Base-by-base conservation (phyloP, 2,888 invertebrate species). In the Scaptodrosophila latifasciaeformis region DNA sequence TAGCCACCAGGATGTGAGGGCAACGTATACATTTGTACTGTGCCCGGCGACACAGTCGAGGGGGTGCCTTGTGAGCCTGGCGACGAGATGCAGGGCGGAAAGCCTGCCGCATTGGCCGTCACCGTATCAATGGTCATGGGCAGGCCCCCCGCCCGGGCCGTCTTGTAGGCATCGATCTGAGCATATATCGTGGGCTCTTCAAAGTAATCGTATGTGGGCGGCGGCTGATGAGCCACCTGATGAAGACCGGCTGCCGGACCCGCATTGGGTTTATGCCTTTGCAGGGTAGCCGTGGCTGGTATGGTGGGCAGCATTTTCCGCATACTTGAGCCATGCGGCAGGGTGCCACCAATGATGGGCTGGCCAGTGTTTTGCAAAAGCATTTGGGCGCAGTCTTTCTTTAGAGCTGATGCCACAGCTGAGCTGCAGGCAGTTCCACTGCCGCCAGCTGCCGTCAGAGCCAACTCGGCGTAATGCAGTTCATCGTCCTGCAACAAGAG, bases 151-250 rank as follows among this genome's bases (percentile, higher is more conserved):
- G 5, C 59, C 51, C 27, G 49, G 59, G 51, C 59, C 70, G 89
- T 87, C 65, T 90, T 89, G 70, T 88, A 89, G 82, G 92, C 92
- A 86, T 92, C 92, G 85, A 92, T 92, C 87, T 92, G 91, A 57
- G 92, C 92, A 85, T 92, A 92, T 82, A 92, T 90, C 75, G 91
- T 91, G 48, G 92, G 89, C 78, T 92, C 92, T 70, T 91, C 91
- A 61, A 86, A 86, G 68, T 87, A 87, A 66, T 86, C 86, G 56
- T 86, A 87, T 34, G 85, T 81, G 50, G 85, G 85, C 61, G 85
- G 85, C 54, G 79, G 84, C 53, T 75, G 78, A 62, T 78, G 78
- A 53, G 72, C 79, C 74, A 78, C 65, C 58, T 72, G 72, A 48
- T 60, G 24, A 39, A 13, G 6, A 10, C 27, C 27, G 5, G 27